phyloP scores from a whole-genome alignment of 2,113 vertebrate genomes.

The Calypte anna region DNA sequence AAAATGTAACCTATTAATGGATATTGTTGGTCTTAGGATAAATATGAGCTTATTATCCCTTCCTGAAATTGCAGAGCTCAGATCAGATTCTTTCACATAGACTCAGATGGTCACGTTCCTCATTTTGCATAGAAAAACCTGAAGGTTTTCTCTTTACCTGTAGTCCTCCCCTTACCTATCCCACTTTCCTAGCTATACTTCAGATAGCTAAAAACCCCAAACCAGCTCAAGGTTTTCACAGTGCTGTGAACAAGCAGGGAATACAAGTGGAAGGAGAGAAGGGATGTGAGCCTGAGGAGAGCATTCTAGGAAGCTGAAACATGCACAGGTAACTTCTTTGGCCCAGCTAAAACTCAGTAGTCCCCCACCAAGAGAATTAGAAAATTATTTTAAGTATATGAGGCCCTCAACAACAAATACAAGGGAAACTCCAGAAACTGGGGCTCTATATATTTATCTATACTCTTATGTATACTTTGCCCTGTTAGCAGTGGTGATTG shows the following conservation, averaged over 20 bases:
- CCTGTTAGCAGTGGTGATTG: neutral
- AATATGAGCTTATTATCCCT: neutral
- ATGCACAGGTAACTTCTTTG: neutral
- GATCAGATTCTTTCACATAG: neutral
- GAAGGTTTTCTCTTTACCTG: neutral
- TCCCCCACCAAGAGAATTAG: neutral
- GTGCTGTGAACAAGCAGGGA: neutral
- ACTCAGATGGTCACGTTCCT: too few relatives aligned
- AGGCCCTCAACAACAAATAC: neutral
- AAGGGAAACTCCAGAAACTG: neutral
- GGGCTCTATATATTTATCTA: neutral
- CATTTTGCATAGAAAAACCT: neutral
- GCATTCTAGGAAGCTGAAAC: neutral
- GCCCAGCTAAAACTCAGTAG: neutral
- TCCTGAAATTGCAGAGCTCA: neutral
- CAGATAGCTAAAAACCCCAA: neutral
- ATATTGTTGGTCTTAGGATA: neutral
- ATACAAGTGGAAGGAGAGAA: neutral
- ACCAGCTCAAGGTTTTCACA: neutral
- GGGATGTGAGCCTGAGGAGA: neutral
- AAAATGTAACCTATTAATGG: neutral
- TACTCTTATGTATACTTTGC: neutral
- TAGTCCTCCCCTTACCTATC: neutral
- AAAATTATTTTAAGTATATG: neutral
- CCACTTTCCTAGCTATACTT: neutral